Evolutionary conservation across 2,888 invertebrate species (phyloP).

Genomic region (Drosophila quinaria): DNA sequence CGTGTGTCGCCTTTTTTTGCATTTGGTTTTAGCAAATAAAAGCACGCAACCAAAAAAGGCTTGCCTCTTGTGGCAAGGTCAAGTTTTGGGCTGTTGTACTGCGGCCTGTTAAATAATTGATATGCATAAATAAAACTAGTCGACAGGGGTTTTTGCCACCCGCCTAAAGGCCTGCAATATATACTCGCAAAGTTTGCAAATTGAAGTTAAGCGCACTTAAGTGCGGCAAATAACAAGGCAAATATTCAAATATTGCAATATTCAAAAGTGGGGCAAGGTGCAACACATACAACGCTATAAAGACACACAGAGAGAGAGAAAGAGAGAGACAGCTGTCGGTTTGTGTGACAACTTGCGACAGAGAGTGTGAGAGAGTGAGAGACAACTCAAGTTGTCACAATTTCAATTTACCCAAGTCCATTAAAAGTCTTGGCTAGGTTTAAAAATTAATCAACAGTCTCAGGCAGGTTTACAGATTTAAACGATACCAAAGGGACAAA

Average conservation of each 20-base stretch:
- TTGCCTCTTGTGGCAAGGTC: conserved; percentile 48
- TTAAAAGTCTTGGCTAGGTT: conserved; percentile 10
- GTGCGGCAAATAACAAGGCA: conserved; percentile 25
- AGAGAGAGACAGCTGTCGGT: not conserved
- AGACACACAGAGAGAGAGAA: not conserved
- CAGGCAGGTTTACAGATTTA: conserved; percentile 19
- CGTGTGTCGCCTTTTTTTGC: conserved; percentile 40
- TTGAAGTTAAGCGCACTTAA: conserved; percentile 21
- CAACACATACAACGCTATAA: conserved; percentile 10
- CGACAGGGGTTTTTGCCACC: not conserved
- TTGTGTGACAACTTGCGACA: conserved; percentile 11
- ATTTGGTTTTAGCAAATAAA: conserved; percentile 26
- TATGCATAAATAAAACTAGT: conserved; percentile 30
- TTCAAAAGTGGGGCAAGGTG: conserved; percentile 32
- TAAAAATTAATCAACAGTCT: conserved; percentile 17
- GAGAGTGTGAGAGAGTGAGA: not conserved
- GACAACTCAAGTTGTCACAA: conserved; percentile 23
- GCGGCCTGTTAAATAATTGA: conserved; percentile 53
- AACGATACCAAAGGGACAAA: not conserved
- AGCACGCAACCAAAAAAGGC: conserved; percentile 47
- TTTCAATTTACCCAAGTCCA: conserved; percentile 15
- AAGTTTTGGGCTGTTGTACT: conserved; percentile 39
- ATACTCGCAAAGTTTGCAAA: conserved; percentile 16
- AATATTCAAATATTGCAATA: not conserved
- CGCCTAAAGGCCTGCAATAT: conserved; percentile 15